Conservation (phyloP, 2,888 invertebrate species). For the Euzophera pinguis region DNA sequence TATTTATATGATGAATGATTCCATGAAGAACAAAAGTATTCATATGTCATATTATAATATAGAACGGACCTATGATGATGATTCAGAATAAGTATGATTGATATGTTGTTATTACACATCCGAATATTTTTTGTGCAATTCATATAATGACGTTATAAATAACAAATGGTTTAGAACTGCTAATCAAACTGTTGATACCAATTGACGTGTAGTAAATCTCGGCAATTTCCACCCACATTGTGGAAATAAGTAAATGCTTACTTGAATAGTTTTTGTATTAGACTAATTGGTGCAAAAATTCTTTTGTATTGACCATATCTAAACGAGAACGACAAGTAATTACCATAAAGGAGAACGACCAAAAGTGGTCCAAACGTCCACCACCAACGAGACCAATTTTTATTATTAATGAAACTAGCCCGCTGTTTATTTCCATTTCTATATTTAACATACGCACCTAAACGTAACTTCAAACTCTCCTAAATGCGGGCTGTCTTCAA, state of each 20-base stretch:
- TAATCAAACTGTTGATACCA: slow-evolving; percentile 19
- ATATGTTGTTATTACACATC: slow-evolving; percentile 35
- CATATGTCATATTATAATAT: slow-evolving; percentile 24
- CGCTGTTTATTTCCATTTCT: no score
- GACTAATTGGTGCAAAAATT: no score
- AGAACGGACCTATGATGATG: slow-evolving; percentile 30
- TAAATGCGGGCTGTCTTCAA: no score
- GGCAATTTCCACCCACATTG: neutral
- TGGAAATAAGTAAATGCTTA: neutral
- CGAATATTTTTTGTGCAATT: slow-evolving; percentile 34
- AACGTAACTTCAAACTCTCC: no score
- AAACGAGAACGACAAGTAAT: no score
- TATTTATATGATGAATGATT: neutral
- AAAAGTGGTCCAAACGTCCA: no score
- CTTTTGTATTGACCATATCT: no score
- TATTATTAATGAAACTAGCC: no score
- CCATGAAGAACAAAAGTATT: neutral
- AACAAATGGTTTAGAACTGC: slow-evolving; percentile 22
- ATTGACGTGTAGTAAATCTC: neutral
- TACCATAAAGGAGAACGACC: no score
- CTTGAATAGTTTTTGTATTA: no score
- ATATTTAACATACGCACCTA: no score
- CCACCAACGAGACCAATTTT: no score
- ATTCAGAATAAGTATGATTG: slow-evolving; percentile 42
- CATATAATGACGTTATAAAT: slow-evolving; percentile 48